phyloP scores from a whole-genome alignment of 2,888 invertebrate genomes.

The Lepidonotus clava region DNA sequence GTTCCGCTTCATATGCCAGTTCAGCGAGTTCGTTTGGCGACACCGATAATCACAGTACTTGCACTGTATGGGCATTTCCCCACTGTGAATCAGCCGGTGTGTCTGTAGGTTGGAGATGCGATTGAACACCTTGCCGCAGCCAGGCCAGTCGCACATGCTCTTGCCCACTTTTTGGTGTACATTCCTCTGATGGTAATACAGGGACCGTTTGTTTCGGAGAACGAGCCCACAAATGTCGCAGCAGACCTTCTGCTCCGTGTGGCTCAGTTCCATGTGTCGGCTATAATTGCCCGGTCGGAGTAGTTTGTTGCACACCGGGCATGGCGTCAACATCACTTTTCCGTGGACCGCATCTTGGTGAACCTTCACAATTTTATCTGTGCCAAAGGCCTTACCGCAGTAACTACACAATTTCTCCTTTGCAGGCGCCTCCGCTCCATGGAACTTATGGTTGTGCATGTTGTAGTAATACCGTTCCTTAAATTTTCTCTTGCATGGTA shows the following conservation, averaged over 20 bases:
- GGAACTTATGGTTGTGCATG: slow-evolving; percentile 20
- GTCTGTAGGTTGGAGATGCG: background rate
- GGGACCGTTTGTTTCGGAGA: background rate
- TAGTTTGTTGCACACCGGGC: slow-evolving; percentile 13
- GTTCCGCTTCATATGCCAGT: slow-evolving; percentile 66
- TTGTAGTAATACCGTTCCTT: background rate
- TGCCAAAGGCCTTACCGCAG: slow-evolving; percentile 23
- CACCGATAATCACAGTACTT: slow-evolving; percentile 62
- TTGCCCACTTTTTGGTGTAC: background rate
- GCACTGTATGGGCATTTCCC: slow-evolving; percentile 58
- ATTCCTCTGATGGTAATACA: background rate
- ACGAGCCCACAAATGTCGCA: slow-evolving; percentile 25
- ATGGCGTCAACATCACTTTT: background rate
- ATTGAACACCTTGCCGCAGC: slow-evolving; percentile 22
- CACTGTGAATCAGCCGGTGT: slow-evolving; percentile 9
- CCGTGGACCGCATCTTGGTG: background rate
- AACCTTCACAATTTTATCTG: background rate
- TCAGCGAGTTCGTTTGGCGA: slow-evolving; percentile 62
- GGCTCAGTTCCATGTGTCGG: background rate
- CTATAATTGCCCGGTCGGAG: background rate
- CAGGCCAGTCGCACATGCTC: background rate
- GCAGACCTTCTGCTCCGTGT: background rate
- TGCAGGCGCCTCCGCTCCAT: slow-evolving; percentile 3
- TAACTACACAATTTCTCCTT: background rate
- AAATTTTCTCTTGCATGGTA: background rate